A percentile compares a stretch with the other conserved stretches of the same genome.
Conservation (phyloP, 2,888 invertebrate species). For the Microctonus hyperodae region DNA sequence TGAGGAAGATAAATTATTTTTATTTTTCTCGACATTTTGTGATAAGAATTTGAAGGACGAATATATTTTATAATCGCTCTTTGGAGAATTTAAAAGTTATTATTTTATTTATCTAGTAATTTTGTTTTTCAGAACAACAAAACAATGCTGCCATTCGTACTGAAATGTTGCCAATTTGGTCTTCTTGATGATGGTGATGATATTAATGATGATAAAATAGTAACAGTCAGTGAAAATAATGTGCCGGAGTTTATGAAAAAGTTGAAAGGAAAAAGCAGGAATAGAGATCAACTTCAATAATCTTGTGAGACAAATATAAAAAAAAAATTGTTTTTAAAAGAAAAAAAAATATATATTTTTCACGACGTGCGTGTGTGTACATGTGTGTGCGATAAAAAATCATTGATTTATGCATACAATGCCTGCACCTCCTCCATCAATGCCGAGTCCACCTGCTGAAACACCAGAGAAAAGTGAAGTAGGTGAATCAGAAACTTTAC, state of each 20-base stretch:
- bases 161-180: neutral
- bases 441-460: constrained; percentile 48
- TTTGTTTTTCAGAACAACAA: constrained; percentile 4
- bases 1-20: no score
- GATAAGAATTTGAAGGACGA: no score
- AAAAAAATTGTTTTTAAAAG: neutral
- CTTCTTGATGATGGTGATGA: neutral
- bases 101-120: neutral
- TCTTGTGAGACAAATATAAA: neutral
- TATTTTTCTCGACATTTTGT: no score
- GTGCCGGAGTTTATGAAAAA: neutral
- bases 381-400: constrained; percentile 2
- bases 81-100: no score
- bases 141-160: constrained; percentile 16
- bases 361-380: neutral
- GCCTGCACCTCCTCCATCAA: constrained; percentile 56
- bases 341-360: neutral
- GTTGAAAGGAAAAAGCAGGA: neutral
- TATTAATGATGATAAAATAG: neutral
- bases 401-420: constrained; percentile 39
- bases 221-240: constrained; percentile 3
- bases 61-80: neutral
- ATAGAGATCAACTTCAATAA: neutral
- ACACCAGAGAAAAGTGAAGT: constrained; percentile 52
- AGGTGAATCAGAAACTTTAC: constrained; percentile 51